These are phyloP conservation scores for Propsilocerus akamusi DNA, from an alignment of 1,140 invertebrate genomes.

Conservation along the genomic window DNA sequence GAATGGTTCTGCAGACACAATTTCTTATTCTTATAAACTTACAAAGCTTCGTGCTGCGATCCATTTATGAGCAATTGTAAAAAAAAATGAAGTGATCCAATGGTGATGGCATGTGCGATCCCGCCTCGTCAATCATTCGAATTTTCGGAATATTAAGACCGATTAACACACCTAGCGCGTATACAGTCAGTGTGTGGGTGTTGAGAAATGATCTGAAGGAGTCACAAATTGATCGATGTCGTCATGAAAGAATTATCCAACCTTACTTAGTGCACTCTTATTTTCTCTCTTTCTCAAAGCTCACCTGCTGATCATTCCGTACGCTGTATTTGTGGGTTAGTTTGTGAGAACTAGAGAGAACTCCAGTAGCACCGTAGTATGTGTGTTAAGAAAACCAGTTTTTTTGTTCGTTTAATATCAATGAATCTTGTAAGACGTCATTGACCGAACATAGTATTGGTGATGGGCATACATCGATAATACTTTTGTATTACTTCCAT, in stretches of 20 bases:
- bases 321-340: not conserved
- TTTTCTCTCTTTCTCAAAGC: too few relatives aligned
- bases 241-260: too few relatives aligned
- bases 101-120: not conserved
- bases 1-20: not conserved
- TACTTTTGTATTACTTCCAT: too few relatives aligned
- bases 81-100: too few relatives aligned
- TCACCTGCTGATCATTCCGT: not conserved
- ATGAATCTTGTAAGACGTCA: too few relatives aligned
- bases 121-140: not conserved
- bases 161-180: not conserved
- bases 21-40: not conserved
- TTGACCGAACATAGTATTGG: too few relatives aligned
- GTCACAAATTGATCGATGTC: not conserved
- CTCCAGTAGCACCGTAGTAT: not conserved
- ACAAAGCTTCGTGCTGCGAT: not conserved
- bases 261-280: too few relatives aligned
- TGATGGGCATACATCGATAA: too few relatives aligned
- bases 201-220: not conserved
- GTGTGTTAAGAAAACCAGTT: not conserved
- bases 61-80: slow-evolving; percentile 1
- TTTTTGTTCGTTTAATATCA: not conserved
- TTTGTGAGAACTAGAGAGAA: not conserved
- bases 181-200: not conserved
- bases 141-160: not conserved